Percentiles rank a stretch among this genome's conserved stretches.
These are phyloP conservation scores for Lycia hirtaria DNA, from an alignment of 2,888 invertebrate genomes.

Conservation along the genomic window DNA sequence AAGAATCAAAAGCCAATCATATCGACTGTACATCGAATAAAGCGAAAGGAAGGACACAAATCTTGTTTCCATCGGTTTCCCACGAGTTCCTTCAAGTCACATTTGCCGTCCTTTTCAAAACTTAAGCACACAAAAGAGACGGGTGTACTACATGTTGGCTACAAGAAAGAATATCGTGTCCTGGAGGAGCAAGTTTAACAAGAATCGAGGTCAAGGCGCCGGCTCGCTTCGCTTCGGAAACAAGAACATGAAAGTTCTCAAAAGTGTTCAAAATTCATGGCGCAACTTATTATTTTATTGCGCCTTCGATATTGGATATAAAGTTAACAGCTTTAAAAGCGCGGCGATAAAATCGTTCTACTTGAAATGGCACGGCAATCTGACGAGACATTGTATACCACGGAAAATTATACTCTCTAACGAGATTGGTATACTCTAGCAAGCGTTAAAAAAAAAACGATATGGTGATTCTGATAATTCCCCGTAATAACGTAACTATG, in stretches of 20 bases:
- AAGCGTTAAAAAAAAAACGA: too few species aligned
- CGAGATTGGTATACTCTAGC: too few species aligned
- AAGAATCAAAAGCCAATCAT: slow-evolving; percentile 67
- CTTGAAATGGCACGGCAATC: slow-evolving; percentile 32
- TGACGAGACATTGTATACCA: slow-evolving; percentile 51
- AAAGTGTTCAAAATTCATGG: slow-evolving; percentile 24
- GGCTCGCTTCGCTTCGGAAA: slow-evolving; percentile 33
- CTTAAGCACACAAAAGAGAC: slow-evolving; percentile 39
- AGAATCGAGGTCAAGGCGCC: slow-evolving; percentile 59
- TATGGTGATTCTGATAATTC: too few species aligned
- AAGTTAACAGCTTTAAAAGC: slow-evolving; percentile 37
- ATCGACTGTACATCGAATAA: slow-evolving; percentile 49
- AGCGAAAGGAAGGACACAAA: slow-evolving; percentile 74
- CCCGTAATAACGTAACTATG: slow-evolving; percentile 30
- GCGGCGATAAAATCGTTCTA: slow-evolving; percentile 34
- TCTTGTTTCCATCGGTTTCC: slow-evolving; percentile 71
- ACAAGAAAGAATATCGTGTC: slow-evolving; percentile 60
- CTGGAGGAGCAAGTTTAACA: slow-evolving; percentile 60
- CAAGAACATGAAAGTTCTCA: slow-evolving; percentile 19
- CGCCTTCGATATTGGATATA: slow-evolving; percentile 35
- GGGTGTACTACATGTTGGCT: slow-evolving; percentile 37
- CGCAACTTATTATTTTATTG: slow-evolving; percentile 32
- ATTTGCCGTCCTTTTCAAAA: slow-evolving; percentile 51
- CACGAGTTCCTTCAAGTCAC: slow-evolving; percentile 63
- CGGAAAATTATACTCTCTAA: too few species aligned